These are phyloP conservation scores for Aselliscus stoliczkanus DNA, from an alignment of 2,797 vertebrate genomes.

Conservation along the genomic window DNA sequence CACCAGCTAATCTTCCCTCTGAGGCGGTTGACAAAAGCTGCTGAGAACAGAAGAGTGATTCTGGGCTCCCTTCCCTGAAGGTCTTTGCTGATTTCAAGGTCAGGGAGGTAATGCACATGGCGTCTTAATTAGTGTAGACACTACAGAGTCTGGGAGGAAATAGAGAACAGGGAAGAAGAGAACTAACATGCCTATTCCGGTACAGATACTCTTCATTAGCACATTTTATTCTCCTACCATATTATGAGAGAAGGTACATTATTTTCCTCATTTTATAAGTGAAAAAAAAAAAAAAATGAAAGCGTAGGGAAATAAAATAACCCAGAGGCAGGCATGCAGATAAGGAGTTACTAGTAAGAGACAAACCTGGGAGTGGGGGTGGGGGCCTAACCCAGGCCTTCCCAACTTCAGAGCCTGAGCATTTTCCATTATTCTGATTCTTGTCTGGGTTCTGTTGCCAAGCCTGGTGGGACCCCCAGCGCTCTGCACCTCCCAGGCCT, in stretches of 20 bases:
- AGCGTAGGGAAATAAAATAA: neutral
- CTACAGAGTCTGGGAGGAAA: neutral
- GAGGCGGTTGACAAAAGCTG: conserved; percentile 38
- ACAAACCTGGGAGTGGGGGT: neutral
- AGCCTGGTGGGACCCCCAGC: neutral
- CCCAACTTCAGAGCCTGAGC: neutral
- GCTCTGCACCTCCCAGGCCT: neutral
- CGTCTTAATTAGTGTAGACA: neutral
- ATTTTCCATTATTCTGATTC: neutral
- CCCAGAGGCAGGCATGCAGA: neutral
- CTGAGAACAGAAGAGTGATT: neutral
- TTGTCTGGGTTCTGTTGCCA: neutral
- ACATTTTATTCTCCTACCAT: neutral
- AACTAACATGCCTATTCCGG: neutral
- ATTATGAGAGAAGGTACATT: neutral
- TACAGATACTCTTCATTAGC: neutral
- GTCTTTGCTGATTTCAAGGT: conserved; percentile 62
- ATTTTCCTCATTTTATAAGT: neutral
- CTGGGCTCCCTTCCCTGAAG: conserved; percentile 10
- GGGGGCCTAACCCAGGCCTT: neutral
- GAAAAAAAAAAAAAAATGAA: neutral
- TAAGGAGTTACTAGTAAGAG: neutral
- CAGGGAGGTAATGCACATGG: neutral
- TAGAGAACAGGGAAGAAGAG: neutral
- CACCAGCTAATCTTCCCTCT: conserved; percentile 32